These are phyloP conservation scores for Trachemys scripta DNA, from an alignment of 2,113 vertebrate genomes.

Conservation along the genomic window DNA sequence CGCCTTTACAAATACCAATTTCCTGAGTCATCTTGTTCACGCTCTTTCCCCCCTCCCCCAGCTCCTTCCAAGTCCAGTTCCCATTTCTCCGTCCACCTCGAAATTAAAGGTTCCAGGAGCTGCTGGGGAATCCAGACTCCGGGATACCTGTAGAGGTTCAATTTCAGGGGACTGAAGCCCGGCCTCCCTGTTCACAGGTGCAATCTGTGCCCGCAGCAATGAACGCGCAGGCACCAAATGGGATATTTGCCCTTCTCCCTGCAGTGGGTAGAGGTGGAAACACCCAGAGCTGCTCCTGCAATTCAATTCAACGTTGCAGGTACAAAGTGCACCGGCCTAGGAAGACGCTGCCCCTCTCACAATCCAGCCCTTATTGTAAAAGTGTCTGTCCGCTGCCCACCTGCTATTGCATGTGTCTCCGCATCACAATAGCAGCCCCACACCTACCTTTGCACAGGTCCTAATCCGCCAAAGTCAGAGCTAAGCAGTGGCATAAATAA, in stretches of 20 bases:
- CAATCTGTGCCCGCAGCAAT: neutral
- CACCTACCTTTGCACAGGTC: neutral
- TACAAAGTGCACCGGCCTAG: neutral
- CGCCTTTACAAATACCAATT: neutral
- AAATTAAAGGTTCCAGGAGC: accelerated
- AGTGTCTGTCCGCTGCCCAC: neutral
- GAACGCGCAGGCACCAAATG: neutral
- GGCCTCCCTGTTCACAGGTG: neutral
- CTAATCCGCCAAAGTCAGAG: accelerated
- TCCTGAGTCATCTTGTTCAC: neutral
- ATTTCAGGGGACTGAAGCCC: neutral
- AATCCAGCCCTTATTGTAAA: neutral
- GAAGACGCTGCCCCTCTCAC: neutral
- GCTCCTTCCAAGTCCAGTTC: neutral
- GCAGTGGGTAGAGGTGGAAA: neutral
- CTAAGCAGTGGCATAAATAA: accelerated
- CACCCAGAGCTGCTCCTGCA: neutral
- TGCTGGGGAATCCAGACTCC: neutral
- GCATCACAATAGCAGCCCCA: neutral
- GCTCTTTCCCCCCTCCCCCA: no score
- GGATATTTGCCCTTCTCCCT: neutral
- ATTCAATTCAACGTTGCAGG: neutral
- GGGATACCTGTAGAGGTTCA: neutral
- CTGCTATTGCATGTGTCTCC: neutral
- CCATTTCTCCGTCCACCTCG: neutral